These are phyloP conservation scores for Drosophila incognita DNA, from an alignment of 2,888 invertebrate species.

Conservation along the genomic window DNA sequence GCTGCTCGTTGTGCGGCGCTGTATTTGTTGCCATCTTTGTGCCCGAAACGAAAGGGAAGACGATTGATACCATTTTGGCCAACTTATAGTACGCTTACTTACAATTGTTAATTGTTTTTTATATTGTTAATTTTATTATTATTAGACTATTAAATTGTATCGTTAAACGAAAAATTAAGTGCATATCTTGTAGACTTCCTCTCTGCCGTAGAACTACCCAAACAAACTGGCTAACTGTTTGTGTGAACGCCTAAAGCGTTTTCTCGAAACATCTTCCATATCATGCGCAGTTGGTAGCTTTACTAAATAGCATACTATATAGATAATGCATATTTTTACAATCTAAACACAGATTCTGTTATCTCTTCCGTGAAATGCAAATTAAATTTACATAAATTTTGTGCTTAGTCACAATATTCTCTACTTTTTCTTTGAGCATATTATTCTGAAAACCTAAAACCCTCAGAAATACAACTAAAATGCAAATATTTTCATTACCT, in stretches of 20 bases:
- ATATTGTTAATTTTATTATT: slow-evolving; percentile 20
- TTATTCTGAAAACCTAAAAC: neutral
- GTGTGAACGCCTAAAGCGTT: neutral
- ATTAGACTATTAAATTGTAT: slow-evolving; percentile 20
- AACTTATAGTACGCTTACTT: slow-evolving; percentile 56
- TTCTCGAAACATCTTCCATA: slow-evolving; percentile 43
- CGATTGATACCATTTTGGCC: slow-evolving; percentile 77
- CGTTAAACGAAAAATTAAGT: neutral
- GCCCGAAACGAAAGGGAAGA: slow-evolving; percentile 84
- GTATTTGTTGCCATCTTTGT: slow-evolving; percentile 78
- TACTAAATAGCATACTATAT: slow-evolving; percentile 10
- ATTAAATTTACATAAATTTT: neutral
- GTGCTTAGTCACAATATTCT: neutral
- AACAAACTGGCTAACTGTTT: slow-evolving; percentile 9
- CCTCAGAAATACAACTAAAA: neutral
- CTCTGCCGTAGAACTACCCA: slow-evolving; percentile 15
- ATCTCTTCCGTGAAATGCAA: neutral
- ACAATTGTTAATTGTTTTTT: neutral
- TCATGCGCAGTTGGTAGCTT: neutral
- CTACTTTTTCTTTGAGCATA: neutral
- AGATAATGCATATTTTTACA: slow-evolving; percentile 22
- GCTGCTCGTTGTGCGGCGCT: slow-evolving; percentile 71
- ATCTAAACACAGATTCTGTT: slow-evolving; percentile 6
- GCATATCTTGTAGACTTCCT: slow-evolving; percentile 12
- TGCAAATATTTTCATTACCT: neutral